These are phyloP conservation scores for Misgurnus mizolepis DNA, from an alignment of 2,113 vertebrate species.

Conservation along the genomic window DNA sequence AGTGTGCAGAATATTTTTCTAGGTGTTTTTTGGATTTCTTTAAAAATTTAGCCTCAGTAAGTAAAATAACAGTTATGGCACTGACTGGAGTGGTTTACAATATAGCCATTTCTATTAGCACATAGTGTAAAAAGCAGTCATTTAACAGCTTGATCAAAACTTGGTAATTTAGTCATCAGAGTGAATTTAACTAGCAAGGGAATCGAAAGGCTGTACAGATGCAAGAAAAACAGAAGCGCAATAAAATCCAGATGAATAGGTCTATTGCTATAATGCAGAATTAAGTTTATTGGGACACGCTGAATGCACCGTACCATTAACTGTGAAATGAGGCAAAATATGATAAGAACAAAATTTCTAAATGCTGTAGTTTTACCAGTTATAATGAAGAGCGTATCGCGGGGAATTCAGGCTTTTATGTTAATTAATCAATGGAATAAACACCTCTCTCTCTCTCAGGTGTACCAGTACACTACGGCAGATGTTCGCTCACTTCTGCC, in stretches of 20 bases:
- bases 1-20: too few species aligned
- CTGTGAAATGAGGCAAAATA: conserved; percentile 35
- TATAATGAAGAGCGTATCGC: conserved; percentile 18
- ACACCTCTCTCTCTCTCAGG: conserved; percentile 5
- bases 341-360: conserved; percentile 26
- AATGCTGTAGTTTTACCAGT: conserved; percentile 3
- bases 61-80: too few species aligned
- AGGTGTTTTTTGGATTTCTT: too few species aligned
- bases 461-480: neutral
- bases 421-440: conserved; percentile 27
- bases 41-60: too few species aligned
- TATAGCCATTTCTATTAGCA: neutral
- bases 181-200: neutral
- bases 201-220: neutral
- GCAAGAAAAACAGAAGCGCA: neutral
- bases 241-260: neutral
- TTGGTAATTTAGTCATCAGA: neutral
- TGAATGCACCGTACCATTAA: conserved; percentile 13
- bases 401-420: neutral
- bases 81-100: neutral
- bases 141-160: neutral
- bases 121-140: neutral
- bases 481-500: neutral
- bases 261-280: neutral
- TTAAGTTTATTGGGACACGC: neutral